Base-by-base conservation (phyloP, 2,797 vertebrate genomes). In the Diglossa cyanea region DNA sequence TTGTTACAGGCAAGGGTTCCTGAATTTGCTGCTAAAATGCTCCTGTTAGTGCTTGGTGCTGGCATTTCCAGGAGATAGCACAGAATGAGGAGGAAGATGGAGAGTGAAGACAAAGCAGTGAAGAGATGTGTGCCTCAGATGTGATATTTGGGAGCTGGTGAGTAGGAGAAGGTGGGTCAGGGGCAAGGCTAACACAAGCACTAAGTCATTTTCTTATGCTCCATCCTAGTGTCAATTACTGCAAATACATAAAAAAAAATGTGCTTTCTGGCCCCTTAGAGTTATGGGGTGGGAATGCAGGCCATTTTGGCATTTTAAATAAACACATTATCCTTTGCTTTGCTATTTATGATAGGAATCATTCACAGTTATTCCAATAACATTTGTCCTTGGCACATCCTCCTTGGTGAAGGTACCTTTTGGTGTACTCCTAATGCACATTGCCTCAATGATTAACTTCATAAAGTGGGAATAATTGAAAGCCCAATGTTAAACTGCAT, bases 211-310 rank as follows among this genome's bases (percentile, higher is more conserved):
- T 91, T 31, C 54, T 53, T 35, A 28, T 47, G 42, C 55, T 91
- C 33, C 77, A 61, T 76, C 60, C 89, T 78, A 25, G 33, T 74
- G 68, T 68, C 74, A 79, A 10, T 83, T 94, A 84, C 39, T 90
- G 40, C 10, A 81, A 48, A 86, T 67, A 30, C 12, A 60, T 28
- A 11, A 76, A 67, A 76, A 67, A 42, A 31, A 40, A 53, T 16
- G 15, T 66, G 40, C 9, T 96, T 94, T 62, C 86, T 84, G 70
- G 26, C 47, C 72, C 50, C 62, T 84, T 55, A 57, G 57, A 93
- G 50, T 66, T 84, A 60, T 16, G 65, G 63, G 84, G 66, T 86
- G 61, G 30, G 67, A 89, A 72, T 58, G n/a, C 4, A 10, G 44
- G 47, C 65, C 33, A 44, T 95, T 95, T 76, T 85, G 61, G 39